These are phyloP conservation scores for Heliconius melpomene DNA, from an alignment of 1,140 invertebrate species.

Conservation along the genomic window DNA sequence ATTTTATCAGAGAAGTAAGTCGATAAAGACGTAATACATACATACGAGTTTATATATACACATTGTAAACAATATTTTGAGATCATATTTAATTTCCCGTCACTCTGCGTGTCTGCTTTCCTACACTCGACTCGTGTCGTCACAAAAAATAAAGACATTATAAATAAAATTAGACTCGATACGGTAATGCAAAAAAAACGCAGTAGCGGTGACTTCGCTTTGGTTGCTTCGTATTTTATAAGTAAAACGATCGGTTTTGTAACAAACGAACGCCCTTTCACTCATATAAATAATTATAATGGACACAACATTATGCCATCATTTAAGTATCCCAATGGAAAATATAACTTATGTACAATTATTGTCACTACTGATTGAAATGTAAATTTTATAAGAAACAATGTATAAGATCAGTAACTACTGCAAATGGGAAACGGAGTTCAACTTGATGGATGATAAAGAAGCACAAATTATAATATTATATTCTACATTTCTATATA, in stretches of 20 bases:
- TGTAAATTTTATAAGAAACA: slow-evolving; percentile 7
- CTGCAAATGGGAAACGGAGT: neutral
- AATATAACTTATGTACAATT: slow-evolving; percentile 49
- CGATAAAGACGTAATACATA: slow-evolving; percentile 27
- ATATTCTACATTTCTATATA: neutral
- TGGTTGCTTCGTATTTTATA: slow-evolving; percentile 1
- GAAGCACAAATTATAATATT: neutral
- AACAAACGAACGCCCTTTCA: slow-evolving; percentile 21
- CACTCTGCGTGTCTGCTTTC: slow-evolving; percentile 13
- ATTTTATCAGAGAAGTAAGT: slow-evolving; percentile 23
- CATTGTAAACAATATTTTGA: slow-evolving; percentile 32
- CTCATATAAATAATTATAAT: slow-evolving; percentile 31
- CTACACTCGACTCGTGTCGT: slow-evolving; percentile 12
- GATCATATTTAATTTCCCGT: slow-evolving; percentile 38
- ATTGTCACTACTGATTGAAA: slow-evolving; percentile 63
- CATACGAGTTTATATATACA: slow-evolving; percentile 36
- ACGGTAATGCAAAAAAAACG: slow-evolving; percentile 19
- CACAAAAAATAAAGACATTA: neutral
- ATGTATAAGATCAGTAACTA: neutral
- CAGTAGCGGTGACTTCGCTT: slow-evolving; percentile 21
- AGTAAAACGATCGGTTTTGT: slow-evolving; percentile 12
- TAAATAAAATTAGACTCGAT: neutral
- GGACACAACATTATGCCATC: slow-evolving; percentile 21
- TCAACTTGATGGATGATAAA: neutral
- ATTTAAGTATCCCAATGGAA: slow-evolving; percentile 42